Conservation (phyloP, 2,888 invertebrate genomes). For the Celastrina argiolus region DNA sequence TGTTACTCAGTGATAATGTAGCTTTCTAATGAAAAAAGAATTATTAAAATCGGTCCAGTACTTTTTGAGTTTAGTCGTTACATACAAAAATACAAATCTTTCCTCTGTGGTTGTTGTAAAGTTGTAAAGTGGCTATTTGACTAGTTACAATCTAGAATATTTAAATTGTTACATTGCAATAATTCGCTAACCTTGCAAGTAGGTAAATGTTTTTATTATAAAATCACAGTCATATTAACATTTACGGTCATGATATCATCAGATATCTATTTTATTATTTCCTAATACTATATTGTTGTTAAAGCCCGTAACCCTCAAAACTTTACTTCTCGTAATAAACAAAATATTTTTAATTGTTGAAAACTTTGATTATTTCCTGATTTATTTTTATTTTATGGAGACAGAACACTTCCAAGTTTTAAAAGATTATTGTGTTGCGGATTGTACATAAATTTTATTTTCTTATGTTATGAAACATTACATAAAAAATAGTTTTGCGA, state of each 20-base stretch:
- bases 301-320: not conserved
- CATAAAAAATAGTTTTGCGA: not conserved
- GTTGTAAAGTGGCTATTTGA: not conserved
- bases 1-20: too few species aligned
- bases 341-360: too few species aligned
- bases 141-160: too few species aligned
- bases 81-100: too few species aligned
- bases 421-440: not conserved
- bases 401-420: too few species aligned
- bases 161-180: not conserved
- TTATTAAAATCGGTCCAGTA: too few species aligned
- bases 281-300: not conserved
- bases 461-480: too few species aligned
- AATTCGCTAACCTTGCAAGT: not conserved
- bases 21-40: too few species aligned
- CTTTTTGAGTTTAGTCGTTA: too few species aligned
- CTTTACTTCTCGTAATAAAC: not conserved
- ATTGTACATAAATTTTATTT: too few species aligned
- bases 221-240: not conserved
- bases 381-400: too few species aligned
- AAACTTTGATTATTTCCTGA: too few species aligned
- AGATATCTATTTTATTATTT: not conserved
- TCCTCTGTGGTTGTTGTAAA: not conserved
- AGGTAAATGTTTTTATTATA: not conserved
- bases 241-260: not conserved